These are phyloP conservation scores for Gobius niger DNA, from an alignment of 2,113 vertebrate species.

Conservation along the genomic window DNA sequence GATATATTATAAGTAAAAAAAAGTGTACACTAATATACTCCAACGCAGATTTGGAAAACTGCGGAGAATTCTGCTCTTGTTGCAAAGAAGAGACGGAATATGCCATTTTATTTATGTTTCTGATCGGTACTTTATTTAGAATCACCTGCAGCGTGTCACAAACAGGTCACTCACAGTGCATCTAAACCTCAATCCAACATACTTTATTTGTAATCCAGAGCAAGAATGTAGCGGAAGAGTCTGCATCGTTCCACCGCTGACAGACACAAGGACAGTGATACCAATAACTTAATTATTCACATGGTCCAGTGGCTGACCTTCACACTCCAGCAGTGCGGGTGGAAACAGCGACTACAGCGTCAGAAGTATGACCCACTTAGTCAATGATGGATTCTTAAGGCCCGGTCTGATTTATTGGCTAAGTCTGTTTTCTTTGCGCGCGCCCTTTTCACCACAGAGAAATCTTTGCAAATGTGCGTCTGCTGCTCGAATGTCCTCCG, in stretches of 20 bases:
- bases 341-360: slow-evolving; percentile 52
- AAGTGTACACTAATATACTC: no score
- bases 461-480: slow-evolving; percentile 29
- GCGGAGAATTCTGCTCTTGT: no score
- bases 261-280: slow-evolving; percentile 15
- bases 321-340: slow-evolving; percentile 22
- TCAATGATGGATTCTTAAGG: slow-evolving; percentile 73
- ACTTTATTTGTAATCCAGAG: no score
- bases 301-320: slow-evolving; percentile 52
- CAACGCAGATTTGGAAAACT: no score
- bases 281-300: slow-evolving; percentile 23
- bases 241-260: not conserved
- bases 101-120: no score
- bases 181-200: no score
- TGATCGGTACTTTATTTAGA: no score
- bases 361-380: slow-evolving; percentile 77
- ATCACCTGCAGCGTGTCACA: no score
- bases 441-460: slow-evolving; percentile 61
- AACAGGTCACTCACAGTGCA: no score
- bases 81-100: no score
- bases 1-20: no score
- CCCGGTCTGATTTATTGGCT: slow-evolving; percentile 74
- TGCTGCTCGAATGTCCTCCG: slow-evolving; percentile 47
- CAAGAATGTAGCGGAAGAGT: no score
- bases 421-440: slow-evolving; percentile 67